phyloP scores from a whole-genome alignment of 2,797 vertebrate genomes.

The Phalanger gymnotis region DNA sequence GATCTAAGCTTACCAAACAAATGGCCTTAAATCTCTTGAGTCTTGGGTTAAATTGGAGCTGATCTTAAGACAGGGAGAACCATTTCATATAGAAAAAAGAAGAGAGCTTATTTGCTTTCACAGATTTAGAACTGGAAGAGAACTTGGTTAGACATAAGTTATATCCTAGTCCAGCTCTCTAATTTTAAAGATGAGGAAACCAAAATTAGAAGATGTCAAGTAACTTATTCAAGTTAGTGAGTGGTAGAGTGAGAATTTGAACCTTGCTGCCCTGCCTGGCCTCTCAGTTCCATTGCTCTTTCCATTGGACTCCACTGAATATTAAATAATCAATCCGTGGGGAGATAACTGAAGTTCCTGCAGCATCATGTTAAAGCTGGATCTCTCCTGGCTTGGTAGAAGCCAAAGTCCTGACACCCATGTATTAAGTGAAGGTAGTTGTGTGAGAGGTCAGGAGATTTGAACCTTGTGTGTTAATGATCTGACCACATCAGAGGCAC shows the following conservation, averaged over 20 bases:
- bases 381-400: neutral
- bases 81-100: neutral
- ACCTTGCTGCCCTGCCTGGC: neutral
- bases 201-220: neutral
- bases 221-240: neutral
- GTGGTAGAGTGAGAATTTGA: neutral
- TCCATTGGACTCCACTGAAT: neutral
- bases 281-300: neutral
- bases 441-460: neutral
- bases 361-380: neutral
- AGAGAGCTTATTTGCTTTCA: neutral
- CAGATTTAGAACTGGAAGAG: neutral
- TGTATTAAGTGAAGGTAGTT: neutral
- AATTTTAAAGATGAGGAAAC: neutral
- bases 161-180: neutral
- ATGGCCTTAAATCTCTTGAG: neutral
- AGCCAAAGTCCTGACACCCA: neutral
- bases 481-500: neutral
- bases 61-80: neutral
- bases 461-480: neutral
- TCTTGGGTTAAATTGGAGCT: neutral
- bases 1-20: neutral
- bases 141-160: neutral
- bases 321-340: neutral
- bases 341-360: neutral